Evolutionary conservation across 1,140 invertebrate genomes (phyloP).

Genomic region (Diuraphis noxia): DNA sequence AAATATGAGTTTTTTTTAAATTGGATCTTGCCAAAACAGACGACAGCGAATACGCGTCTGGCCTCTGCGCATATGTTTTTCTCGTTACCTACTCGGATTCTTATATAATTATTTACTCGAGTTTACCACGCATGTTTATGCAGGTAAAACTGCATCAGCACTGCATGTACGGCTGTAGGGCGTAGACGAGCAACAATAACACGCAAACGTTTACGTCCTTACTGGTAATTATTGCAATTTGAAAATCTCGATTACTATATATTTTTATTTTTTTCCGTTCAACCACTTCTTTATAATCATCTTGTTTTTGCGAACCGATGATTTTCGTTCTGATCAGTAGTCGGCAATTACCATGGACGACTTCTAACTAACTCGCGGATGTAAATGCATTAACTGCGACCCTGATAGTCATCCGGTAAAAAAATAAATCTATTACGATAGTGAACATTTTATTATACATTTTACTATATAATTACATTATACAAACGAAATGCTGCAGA

Average conservation of each 20-base stretch:
- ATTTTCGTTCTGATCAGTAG: too few species aligned
- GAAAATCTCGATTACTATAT: background rate
- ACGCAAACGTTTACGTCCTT: background rate
- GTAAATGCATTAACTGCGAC: background rate
- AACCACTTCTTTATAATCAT: background rate
- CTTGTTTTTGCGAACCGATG: background rate
- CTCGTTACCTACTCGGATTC: background rate
- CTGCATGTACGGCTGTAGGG: background rate
- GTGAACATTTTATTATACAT: too few species aligned
- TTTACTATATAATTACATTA: too few species aligned
- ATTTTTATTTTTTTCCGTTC: background rate
- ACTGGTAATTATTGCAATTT: background rate
- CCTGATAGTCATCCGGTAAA: background rate
- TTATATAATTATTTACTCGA: background rate
- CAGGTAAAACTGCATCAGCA: background rate
- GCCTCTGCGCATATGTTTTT: background rate
- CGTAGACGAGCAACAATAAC: background rate
- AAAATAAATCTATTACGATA: background rate
- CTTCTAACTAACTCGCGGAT: background rate
- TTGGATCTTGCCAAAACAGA: background rate
- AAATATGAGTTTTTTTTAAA: background rate
- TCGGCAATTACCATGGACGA: background rate
- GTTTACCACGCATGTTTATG: background rate
- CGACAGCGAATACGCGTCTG: background rate
- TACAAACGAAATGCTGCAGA: background rate